Evolutionary conservation across 1,140 invertebrate genomes (phyloP).

Genomic region (Diachasma alloeum): DNA sequence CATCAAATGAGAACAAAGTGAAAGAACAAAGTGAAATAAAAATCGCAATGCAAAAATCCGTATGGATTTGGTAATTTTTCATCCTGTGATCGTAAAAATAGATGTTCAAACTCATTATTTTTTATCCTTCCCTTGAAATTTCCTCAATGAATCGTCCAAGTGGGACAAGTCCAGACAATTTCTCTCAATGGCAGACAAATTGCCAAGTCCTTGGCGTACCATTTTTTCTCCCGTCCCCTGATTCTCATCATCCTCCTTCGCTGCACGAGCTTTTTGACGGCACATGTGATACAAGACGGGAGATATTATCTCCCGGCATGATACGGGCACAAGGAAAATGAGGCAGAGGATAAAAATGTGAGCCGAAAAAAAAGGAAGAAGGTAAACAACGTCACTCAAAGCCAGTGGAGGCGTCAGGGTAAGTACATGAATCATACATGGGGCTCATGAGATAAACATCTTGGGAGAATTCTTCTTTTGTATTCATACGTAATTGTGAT

Average conservation of each 20-base stretch:
- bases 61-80: too few species aligned
- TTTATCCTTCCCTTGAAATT: too few species aligned
- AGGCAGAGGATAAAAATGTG: neutral
- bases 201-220: neutral
- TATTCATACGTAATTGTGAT: neutral
- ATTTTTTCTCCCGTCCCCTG: neutral
- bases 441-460: neutral
- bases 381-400: neutral
- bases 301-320: neutral
- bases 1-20: too few species aligned
- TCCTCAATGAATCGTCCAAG: too few species aligned
- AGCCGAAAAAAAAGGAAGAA: neutral
- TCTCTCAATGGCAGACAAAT: neutral
- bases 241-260: neutral
- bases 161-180: neutral
- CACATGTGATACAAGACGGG: neutral
- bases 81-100: too few species aligned
- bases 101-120: too few species aligned
- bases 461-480: neutral
- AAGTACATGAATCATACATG: neutral
- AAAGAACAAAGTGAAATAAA: too few species aligned
- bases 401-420: neutral
- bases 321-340: neutral
- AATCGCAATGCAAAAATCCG: too few species aligned
- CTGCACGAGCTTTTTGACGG: neutral